Conservation (phyloP, 1,140 invertebrate genomes). For the Copidosoma floridanum region DNA sequence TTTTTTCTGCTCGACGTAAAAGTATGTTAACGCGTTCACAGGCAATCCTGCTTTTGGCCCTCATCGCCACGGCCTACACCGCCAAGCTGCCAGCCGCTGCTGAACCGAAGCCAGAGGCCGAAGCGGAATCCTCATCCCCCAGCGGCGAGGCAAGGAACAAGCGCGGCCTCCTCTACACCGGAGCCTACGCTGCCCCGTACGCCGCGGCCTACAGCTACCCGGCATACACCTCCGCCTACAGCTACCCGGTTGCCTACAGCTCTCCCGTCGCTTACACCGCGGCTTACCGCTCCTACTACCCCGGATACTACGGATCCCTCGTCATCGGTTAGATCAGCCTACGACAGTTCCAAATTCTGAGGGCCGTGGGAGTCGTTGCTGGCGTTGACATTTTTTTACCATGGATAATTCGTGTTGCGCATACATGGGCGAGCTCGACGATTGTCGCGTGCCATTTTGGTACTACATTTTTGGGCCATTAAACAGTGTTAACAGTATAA, state of each 20-base stretch:
- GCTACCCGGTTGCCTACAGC: conserved; percentile 36
- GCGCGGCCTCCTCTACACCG: conserved; percentile 32
- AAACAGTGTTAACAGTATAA: too few species aligned
- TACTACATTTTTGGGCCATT: too few species aligned
- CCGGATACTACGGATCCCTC: conserved; percentile 32
- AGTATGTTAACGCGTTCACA: too few species aligned
- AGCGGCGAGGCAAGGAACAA: conserved; percentile 39
- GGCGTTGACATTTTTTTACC: too few species aligned
- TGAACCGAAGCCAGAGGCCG: background rate
- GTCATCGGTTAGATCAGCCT: conserved; percentile 23
- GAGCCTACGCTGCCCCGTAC: conserved; percentile 29
- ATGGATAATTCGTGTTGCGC: too few species aligned
- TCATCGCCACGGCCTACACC: conserved; percentile 39
- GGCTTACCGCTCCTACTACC: conserved; percentile 40
- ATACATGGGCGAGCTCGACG: too few species aligned
- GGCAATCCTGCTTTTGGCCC: conserved; percentile 40
- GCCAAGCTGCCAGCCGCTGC: conserved; percentile 16
- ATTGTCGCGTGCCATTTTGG: too few species aligned
- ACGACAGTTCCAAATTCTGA: too few species aligned
- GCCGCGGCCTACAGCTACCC: conserved; percentile 22
- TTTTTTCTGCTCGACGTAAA: too few species aligned
- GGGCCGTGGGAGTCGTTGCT: too few species aligned
- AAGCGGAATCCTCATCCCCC: conserved; percentile 22
- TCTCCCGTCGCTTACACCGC: conserved; percentile 39
- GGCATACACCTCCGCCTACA: conserved; percentile 24